Evolutionary conservation across 2,113 vertebrate genomes (phyloP), one percentile per base, ranked within the genome.

Genomic region (Trichomycterus rosablanca): DNA sequence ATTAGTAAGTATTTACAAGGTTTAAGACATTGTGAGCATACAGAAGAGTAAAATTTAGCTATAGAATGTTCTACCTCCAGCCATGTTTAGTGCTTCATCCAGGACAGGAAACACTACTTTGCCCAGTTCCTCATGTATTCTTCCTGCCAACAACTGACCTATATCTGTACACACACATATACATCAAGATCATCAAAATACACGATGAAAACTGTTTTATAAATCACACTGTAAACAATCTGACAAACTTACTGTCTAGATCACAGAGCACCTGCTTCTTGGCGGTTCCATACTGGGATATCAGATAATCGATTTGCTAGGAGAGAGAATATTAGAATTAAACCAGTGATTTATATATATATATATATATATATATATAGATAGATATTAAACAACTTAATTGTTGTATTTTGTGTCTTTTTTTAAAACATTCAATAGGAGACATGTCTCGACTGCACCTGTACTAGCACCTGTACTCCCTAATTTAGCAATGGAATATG

Each of bases 271-370:
- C 92, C 77, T 83, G 91, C 46, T 88, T 80, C 85, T 91, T 94
- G 53, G 92, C 88, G 2, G 80, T 89, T 71, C 84, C 83, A 50
- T 92, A 98, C 66, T 96, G 90, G 59, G 67, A 85, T 75, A 91
- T 71, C 40, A 97, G 77, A 71, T 93, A 93, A 58, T 91, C 79
- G 20, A 98, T 90, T 98, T 99, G 93, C 94, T 97, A 75, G 61
- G 72, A 79, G 54, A 49, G 40, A 73, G 32, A 62, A 45, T n/a
- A n/a, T n/a, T n/a, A 19, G 43, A 26, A 55, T 16, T 54, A 22
- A 39, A 10, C 37, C 8, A 7, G n/a, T 32, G 9, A 28, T 23
- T 15, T 24, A 6, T 16, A 22, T 57, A 11, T 8, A 43, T 6
- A 1, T n/a, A 20, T 4, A 14, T n/a, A n/a, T n/a, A n/a, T n/a